Base-by-base conservation (phyloP, 1,140 invertebrate species). In the Araneus ventricosus region DNA sequence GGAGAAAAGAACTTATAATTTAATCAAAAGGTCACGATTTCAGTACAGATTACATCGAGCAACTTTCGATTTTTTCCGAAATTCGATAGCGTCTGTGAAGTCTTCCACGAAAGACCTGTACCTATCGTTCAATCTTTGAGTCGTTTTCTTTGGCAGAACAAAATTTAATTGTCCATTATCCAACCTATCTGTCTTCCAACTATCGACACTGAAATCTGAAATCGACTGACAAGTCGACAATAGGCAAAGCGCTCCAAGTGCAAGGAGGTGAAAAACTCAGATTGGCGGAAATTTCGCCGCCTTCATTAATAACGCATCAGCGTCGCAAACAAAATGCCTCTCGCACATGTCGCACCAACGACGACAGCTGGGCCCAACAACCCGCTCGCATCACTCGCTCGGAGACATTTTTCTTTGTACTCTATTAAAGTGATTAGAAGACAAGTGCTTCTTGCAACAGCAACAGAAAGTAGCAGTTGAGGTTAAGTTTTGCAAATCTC, bases 261-360 rank as follows among this genome's bases (percentile, higher is more conserved):
- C 70, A 59, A 39, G 57, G 85, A 45, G 22, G 61, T 61, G 57
- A 91, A 91, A 91, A 91, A 91, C 27, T 75, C 79, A 84, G 34
- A 57, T 27, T 27, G 41, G 45, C 79, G 89, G 34, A 91, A 91
- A 84, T 91, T 91, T 84, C 89, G 52, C 67, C 79, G 80, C 80
- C 80, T 91, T 91, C 89, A 91, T 91, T 91, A 91, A 91, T 91
- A 91, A 91, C 80, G 89, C 89, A 91, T 91, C 89, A 91, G 89
- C 61, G 89, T 91, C 89, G 89, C 79, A 91, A 84, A 91, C 89
- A 91, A 91, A 91, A 91, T 84, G 89, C 89, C 89, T 59, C 24
- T 52, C 30, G 59, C 89, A 91, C 80, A 34, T 91, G 89, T 80
- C 41, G 80, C 89, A 61, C 59, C 20, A 82, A 52, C n/a, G 57